Percentiles rank a stretch among this genome's conserved stretches.
These are phyloP conservation scores for Meda fulgida DNA, from an alignment of 2,797 vertebrate species.

Conservation along the genomic window DNA sequence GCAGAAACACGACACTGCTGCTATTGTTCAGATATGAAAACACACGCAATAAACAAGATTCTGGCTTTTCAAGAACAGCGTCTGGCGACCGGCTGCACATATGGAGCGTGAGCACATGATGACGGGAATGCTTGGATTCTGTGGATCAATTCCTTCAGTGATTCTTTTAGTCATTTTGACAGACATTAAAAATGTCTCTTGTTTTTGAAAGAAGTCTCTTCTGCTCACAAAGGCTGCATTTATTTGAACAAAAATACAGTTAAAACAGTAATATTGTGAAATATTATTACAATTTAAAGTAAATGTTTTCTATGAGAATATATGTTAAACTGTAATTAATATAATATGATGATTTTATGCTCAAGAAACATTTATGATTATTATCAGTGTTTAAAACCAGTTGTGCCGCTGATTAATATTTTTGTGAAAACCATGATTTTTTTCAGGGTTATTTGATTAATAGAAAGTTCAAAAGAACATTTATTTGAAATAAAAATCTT, in stretches of 20 bases:
- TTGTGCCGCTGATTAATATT: not conserved
- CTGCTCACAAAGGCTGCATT: not conserved
- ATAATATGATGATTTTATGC: not conserved
- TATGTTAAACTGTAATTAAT: accelerated
- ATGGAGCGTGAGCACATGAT: not conserved
- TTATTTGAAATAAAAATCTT: too few relatives aligned
- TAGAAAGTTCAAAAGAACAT: too few relatives aligned
- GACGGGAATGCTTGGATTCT: not conserved
- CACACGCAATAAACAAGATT: constrained; percentile 49
- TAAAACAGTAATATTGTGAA: not conserved
- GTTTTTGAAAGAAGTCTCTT: too few relatives aligned
- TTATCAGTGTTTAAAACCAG: not conserved
- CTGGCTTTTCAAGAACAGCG: constrained; percentile 29
- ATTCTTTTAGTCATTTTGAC: not conserved
- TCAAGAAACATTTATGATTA: not conserved
- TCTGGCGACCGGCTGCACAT: not conserved
- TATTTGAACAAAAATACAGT: not conserved
- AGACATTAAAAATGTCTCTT: not conserved
- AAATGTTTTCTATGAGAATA: not conserved
- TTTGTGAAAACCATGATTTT: not conserved
- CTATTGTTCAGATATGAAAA: constrained; percentile 60
- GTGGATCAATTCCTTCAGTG: not conserved
- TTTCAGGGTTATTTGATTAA: too few relatives aligned
- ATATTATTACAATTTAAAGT: not conserved
- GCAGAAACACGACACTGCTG: constrained; percentile 66